Evolutionary conservation across 2,888 invertebrate species (phyloP), one percentile per base, ranked within the genome.

Genomic region (Philaethria dido): DNA sequence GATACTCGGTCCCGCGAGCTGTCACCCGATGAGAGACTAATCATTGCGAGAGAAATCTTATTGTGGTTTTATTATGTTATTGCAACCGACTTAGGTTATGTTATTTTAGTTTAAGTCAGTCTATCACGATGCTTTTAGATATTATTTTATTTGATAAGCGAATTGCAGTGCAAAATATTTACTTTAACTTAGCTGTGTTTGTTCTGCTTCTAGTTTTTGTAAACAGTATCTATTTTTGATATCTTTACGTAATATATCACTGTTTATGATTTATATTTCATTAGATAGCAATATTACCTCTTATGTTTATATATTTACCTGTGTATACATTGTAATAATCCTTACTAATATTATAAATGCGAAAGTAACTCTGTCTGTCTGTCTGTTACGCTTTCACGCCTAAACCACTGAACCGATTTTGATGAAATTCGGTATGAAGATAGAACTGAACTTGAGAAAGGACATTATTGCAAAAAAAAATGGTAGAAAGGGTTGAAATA

Each of bases 1-100:
- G 96, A 84, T 97, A 97, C 93, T 97, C 97, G 81, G 96, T 96
- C 75, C 97, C 97, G 78, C 97, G 96, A 89, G 97, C 97, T 97
- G 91, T 89, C 91, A 91, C 91, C 92, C 92, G 92, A 87, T 93
- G 94, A 90, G 90, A 88, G 81, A 91, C 91, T 91, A 86, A 89
- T 90, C 91, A 89, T 71, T 69, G 73, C 70, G 72, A 70, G 72
- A 71, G 70, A 72, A 68, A 72, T 71, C 74, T 74, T 73, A 73
- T 71, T 75, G 70, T 69, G 70, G 66, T 68, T 73, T 73, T 68
- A 69, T 66, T 59, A 44, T 52, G 54, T 68, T 59, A 57, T 62
- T 57, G 18, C 18, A n/a, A 20, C 39, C 20, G n/a, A 55, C 55
- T 45, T 25, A 44, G 22, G 9, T 2, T 59, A 59, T 44, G 59